Evolutionary conservation across 2,797 vertebrate species (phyloP).

Genomic region (Argya squamiceps): DNA sequence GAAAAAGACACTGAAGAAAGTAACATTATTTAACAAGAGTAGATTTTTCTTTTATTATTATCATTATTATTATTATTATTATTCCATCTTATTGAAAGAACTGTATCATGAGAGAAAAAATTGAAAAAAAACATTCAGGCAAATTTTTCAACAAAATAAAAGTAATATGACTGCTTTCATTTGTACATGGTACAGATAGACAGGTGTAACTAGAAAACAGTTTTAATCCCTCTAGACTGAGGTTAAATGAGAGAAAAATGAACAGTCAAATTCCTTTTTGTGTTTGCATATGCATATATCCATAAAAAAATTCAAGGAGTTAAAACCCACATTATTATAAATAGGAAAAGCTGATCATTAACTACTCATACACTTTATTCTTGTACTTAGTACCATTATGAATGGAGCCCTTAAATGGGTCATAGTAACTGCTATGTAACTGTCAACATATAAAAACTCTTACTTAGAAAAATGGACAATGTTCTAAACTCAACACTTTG

Average conservation of each 20-base stretch:
- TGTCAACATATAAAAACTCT: not conserved
- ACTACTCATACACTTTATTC: not conserved
- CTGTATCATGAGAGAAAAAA: not conserved
- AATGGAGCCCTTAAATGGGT: not conserved
- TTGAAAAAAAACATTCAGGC: not conserved
- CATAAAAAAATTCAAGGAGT: not conserved
- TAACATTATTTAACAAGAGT: not conserved
- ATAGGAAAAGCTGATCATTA: slow-evolving; percentile 27
- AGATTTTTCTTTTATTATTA: not conserved
- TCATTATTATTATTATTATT: not conserved
- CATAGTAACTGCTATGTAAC: not conserved
- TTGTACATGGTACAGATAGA: slow-evolving; percentile 61
- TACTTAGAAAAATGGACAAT: not conserved
- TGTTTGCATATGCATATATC: not conserved
- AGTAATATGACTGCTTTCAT: slow-evolving; percentile 29
- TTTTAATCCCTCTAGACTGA: not conserved
- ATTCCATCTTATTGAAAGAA: slow-evolving; percentile 7
- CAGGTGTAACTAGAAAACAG: slow-evolving; percentile 14
- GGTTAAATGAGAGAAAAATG: not conserved
- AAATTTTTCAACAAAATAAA: slow-evolving; percentile 11
- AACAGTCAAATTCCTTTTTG: not conserved
- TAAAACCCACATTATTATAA: slow-evolving; percentile 28
- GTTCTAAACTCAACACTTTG: not conserved
- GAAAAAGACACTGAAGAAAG: not conserved
- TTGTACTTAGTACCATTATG: slow-evolving; percentile 50